Percentiles rank a stretch among this genome's conserved stretches.
Conservation (phyloP, 2,113 vertebrate genomes). For the Sorex araneus region DNA sequence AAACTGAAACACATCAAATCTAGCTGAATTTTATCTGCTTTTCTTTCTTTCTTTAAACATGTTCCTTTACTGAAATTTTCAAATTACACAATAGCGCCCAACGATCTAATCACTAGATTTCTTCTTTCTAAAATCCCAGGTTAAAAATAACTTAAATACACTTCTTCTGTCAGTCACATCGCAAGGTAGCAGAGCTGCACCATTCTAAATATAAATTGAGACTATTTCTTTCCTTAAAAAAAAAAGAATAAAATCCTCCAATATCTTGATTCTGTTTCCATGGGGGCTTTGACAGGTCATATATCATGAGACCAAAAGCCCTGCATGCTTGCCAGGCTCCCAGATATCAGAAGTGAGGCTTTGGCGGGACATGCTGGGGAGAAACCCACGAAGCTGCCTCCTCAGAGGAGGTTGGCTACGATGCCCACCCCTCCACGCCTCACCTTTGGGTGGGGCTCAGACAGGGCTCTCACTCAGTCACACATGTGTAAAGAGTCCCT, state of each 20-base stretch:
- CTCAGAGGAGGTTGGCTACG: not conserved
- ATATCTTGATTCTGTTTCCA: slow-evolving; percentile 55
- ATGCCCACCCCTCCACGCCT: not conserved
- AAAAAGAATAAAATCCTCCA: slow-evolving; percentile 67
- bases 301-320: not conserved
- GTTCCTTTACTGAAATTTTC: slow-evolving; percentile 71
- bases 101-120: slow-evolving; percentile 81
- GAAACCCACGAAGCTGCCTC: not conserved
- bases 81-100: slow-evolving; percentile 81
- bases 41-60: slow-evolving; percentile 51
- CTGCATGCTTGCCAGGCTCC: not conserved
- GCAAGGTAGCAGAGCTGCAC: slow-evolving; percentile 70
- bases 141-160: slow-evolving; percentile 83
- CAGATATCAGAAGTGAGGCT: not conserved
- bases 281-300: not conserved
- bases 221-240: slow-evolving; percentile 68
- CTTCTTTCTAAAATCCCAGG: slow-evolving; percentile 72
- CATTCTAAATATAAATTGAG: slow-evolving; percentile 73
- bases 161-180: slow-evolving; percentile 81
- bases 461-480: not conserved
- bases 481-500: not conserved
- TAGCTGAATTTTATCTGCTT: not conserved
- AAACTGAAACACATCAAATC: slow-evolving; percentile 74
- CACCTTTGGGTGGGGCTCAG: not conserved
- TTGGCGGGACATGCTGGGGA: accelerated